Conservation (phyloP, 2,113 vertebrate genomes). For the Xiphias gladius region DNA sequence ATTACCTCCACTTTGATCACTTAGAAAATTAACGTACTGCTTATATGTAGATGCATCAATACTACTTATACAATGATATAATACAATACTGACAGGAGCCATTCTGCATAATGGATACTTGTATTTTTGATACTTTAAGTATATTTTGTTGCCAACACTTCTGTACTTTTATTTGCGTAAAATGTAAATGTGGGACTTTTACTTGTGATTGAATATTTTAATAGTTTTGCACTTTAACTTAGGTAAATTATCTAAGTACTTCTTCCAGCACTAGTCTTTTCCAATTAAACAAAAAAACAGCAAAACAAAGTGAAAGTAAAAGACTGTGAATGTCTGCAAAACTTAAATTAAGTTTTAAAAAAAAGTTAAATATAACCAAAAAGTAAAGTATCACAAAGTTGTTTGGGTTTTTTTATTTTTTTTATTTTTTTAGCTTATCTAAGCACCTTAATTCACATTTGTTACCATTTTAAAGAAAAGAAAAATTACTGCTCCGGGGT, state of each 20-base stretch:
- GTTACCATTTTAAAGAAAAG: neutral
- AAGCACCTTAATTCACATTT: constrained; percentile 27
- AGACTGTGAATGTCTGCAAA: neutral
- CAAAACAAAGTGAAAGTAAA: neutral
- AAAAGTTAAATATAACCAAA: neutral
- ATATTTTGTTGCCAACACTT: neutral
- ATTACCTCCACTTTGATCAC: neutral
- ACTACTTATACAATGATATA: neutral
- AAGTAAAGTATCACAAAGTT: neutral
- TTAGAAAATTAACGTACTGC: neutral
- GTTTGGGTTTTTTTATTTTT: too few species aligned
- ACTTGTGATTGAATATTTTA: neutral
- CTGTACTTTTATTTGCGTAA: neutral
- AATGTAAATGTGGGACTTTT: neutral
- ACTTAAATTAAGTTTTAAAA: too few species aligned
- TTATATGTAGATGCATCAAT: neutral
- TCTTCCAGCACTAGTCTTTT: neutral
- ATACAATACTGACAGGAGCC: neutral
- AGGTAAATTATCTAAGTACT: too few species aligned
- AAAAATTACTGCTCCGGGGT: constrained; percentile 19
- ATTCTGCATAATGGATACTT: neutral
- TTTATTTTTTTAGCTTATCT: neutral
- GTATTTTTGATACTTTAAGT: neutral
- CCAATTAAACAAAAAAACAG: neutral
- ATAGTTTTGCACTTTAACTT: too few species aligned